These are phyloP conservation scores for Caenorhabditis sp. DNA, from an alignment of 2,888 invertebrate species.

Conservation along the genomic window DNA sequence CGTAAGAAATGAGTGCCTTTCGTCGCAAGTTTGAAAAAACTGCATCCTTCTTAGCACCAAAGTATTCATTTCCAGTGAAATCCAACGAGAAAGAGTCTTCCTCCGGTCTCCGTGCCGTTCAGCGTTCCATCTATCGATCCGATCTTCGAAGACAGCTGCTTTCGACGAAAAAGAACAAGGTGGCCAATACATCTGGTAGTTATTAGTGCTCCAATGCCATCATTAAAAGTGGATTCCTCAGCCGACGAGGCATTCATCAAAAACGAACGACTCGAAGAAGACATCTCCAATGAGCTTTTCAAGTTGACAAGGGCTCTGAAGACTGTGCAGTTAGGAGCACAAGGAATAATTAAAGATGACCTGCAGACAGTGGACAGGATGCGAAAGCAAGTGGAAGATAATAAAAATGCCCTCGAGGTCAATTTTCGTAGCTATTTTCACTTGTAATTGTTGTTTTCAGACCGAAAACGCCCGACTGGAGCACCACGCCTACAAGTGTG, in stretches of 20 bases:
- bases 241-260: conserved; percentile 87
- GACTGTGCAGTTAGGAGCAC: conserved; percentile 91
- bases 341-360: conserved; percentile 91
- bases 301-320: conserved; percentile 89
- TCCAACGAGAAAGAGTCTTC: conserved; percentile 49
- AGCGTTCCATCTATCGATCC: conserved; percentile 64
- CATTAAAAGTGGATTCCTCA: neutral
- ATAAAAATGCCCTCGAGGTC: conserved; percentile 64
- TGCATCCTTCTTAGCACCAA: neutral
- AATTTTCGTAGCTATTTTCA: neutral
- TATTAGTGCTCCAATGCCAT: neutral
- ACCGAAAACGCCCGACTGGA: conserved; percentile 68
- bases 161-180: conserved; percentile 35
- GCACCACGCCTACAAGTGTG: conserved; percentile 73
- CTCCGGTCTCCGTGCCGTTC: conserved; percentile 57
- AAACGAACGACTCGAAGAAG: conserved; percentile 91
- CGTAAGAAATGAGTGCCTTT: too few species aligned
- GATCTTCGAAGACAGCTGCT: conserved; percentile 72
- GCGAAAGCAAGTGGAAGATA: conserved; percentile 67
- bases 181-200: conserved; percentile 16
- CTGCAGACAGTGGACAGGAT: conserved; percentile 80
- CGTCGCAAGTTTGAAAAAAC: neutral
- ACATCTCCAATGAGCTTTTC: conserved; percentile 95
- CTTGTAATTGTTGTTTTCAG: conserved; percentile 22
- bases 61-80: neutral